phyloP scores from a whole-genome alignment of 2,113 vertebrate species.

The Bothrops jararaca region DNA sequence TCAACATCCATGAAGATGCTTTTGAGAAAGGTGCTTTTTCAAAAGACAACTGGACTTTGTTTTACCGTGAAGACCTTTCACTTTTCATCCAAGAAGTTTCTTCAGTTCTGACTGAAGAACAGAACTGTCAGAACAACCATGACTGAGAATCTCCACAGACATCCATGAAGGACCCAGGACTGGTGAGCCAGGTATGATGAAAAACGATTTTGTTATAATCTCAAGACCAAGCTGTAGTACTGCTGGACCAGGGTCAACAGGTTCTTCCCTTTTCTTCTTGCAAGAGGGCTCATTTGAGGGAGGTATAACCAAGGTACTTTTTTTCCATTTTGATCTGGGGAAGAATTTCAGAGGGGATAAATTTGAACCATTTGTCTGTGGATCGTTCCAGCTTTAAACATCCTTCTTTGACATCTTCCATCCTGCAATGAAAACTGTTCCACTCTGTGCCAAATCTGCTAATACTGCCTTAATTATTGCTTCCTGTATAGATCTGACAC shows the following conservation, averaged over 20 bases:
- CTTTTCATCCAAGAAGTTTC: too few species aligned
- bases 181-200: neutral
- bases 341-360: neutral
- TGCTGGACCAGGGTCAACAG: neutral
- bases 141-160: too few species aligned
- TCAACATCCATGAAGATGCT: too few species aligned
- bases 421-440: slow-evolving; percentile 28
- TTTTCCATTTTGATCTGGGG: slow-evolving; percentile 4
- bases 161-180: neutral
- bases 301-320: neutral
- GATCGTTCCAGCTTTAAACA: neutral
- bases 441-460: neutral
- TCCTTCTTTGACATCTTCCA: slow-evolving; percentile 44
- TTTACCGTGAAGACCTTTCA: too few species aligned
- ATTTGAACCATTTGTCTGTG: neutral
- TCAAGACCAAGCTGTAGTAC: neutral
- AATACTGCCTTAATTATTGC: slow-evolving; percentile 18
- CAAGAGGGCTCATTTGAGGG: neutral
- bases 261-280: neutral
- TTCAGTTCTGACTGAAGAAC: too few species aligned
- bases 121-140: too few species aligned
- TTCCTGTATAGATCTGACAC: neutral
- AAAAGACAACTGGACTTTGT: too few species aligned
- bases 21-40: too few species aligned
- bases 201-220: neutral